A percentile compares a stretch with the other conserved stretches of the same genome.
Evolutionary conservation across 2,797 vertebrate genomes (phyloP).

Genomic region (Bufotes viridis): DNA sequence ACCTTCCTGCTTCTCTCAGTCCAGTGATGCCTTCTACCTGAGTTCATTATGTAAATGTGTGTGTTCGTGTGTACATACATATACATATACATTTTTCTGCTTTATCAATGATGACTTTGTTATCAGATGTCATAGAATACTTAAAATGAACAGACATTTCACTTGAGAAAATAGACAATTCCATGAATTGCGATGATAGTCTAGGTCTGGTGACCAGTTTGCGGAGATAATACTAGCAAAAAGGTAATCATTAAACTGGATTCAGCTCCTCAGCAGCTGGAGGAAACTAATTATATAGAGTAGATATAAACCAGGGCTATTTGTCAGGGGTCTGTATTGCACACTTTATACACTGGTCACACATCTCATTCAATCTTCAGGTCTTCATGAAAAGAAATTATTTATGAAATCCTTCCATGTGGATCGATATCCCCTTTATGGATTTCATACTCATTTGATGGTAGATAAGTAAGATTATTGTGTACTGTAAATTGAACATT

Average conservation of each 20-base stretch:
- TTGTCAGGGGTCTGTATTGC: neutral
- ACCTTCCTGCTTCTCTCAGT: no score
- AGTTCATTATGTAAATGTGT: no score
- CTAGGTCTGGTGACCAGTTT: neutral
- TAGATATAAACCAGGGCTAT: neutral
- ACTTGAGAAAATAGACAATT: constrained; percentile 9
- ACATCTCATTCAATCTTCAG: constrained; percentile 3
- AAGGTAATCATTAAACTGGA: constrained; percentile 11
- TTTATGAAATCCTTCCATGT: neutral
- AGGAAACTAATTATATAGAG: constrained; percentile 35
- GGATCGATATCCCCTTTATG: neutral
- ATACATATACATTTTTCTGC: neutral
- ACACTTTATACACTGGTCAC: neutral
- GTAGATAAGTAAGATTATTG: neutral
- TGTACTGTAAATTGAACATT: neutral
- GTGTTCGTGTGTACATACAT: no score
- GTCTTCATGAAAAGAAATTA: neutral
- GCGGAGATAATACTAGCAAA: neutral
- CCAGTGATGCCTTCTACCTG: no score
- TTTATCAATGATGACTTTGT: neutral
- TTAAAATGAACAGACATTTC: neutral
- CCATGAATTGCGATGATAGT: neutral
- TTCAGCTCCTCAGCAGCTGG: constrained; percentile 3
- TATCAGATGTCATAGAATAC: neutral
- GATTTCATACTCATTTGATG: neutral